A percentile compares a stretch with the other conserved stretches of the same genome.
Evolutionary conservation across 2,113 vertebrate genomes (phyloP).

Genomic region (Boulengeromyrus knoepffleri): DNA sequence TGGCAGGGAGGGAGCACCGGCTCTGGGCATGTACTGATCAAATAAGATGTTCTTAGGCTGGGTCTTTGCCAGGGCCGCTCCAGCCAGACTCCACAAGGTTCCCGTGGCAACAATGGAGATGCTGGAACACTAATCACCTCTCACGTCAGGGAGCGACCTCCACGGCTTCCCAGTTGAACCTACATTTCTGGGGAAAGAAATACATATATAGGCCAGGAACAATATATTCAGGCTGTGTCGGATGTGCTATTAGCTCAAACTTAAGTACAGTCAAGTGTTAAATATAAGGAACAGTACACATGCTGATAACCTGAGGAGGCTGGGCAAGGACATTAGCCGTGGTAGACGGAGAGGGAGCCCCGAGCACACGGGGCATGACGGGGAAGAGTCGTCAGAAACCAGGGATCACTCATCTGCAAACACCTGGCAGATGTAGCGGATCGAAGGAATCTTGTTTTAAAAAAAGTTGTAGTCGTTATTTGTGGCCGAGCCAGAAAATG

Average conservation of each 20-base stretch:
- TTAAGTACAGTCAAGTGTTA: background rate
- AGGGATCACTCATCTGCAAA: background rate
- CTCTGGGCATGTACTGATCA: background rate
- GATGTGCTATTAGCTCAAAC: background rate
- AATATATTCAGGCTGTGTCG: background rate
- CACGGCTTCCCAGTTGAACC: background rate
- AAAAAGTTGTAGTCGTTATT: background rate
- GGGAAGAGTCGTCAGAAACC: background rate
- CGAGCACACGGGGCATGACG: too few species aligned
- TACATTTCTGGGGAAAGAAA: background rate
- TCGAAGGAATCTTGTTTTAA: background rate
- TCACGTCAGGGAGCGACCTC: background rate
- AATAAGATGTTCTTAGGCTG: background rate
- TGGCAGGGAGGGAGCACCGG: background rate
- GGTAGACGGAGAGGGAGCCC: background rate
- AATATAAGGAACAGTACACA: background rate
- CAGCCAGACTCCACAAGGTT: constrained; percentile 1
- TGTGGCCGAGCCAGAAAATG: background rate
- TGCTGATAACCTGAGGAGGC: background rate
- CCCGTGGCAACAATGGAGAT: background rate
- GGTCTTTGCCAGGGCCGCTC: background rate
- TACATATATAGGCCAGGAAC: background rate
- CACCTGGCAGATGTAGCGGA: background rate
- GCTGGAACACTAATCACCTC: background rate
- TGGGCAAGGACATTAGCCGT: background rate